A percentile compares a stretch with the other conserved stretches of the same genome.
Evolutionary conservation across 1,140 invertebrate species (phyloP).

Genomic region (Yoshiicerus persimilis): DNA sequence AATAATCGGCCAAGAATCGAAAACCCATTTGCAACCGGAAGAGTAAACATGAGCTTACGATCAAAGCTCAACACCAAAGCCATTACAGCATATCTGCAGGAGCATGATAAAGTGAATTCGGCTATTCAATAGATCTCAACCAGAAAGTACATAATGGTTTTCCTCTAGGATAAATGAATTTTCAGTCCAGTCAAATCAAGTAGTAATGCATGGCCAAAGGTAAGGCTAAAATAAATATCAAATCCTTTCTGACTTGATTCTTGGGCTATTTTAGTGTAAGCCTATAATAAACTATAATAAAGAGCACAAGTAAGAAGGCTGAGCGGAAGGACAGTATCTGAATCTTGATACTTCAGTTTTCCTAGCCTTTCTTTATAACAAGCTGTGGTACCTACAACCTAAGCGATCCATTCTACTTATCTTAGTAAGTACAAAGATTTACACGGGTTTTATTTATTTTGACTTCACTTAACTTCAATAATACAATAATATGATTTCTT

Average conservation of each 20-base stretch:
- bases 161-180: neutral
- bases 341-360: neutral
- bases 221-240: neutral
- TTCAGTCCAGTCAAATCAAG: neutral
- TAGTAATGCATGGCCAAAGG: neutral
- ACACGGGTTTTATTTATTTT: neutral
- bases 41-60: neutral
- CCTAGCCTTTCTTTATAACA: neutral
- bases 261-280: neutral
- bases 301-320: too few relatives aligned
- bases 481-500: too few relatives aligned
- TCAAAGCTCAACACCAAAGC: conserved; percentile 18
- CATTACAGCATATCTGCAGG: neutral
- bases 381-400: neutral
- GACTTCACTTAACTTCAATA: neutral
- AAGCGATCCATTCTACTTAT: neutral
- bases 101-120: neutral
- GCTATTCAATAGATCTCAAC: neutral
- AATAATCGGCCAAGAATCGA: conserved; percentile 17
- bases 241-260: neutral
- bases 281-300: neutral
- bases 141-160: neutral
- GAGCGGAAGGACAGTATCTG: neutral
- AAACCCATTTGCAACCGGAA: conserved; percentile 19
- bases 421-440: neutral